Base-by-base conservation (phyloP, 2,113 vertebrate genomes). In the Puffinus mauretanicus region DNA sequence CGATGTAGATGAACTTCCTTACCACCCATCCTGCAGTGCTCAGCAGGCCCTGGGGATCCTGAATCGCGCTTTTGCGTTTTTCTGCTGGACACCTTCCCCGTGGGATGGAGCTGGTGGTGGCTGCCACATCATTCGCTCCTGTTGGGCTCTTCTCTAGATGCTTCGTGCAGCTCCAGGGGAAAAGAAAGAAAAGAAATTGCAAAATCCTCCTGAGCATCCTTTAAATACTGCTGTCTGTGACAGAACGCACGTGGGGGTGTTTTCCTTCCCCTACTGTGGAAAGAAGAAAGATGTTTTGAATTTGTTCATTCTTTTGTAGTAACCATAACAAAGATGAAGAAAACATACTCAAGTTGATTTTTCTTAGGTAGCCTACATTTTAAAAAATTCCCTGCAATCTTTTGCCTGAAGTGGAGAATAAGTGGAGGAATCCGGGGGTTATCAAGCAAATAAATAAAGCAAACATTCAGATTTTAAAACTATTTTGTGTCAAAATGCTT, bases 61-160 rank as follows among this genome's bases (percentile, higher is more conserved):
- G 13, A 38, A 17, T 42, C 1, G 0, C 1, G 4, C 44, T 88
- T 60, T 58, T 84, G 26, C 25, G 26, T 61, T 90, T 85, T 32
- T 73, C 25, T 42, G 22, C 30, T 38, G 55, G 42, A 72, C 10
- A 16, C 6, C n/a, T 77, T 66, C 51, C 44, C 57, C 1, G 0
- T 32, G 38, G n/a, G 18, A 46, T 24, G 12, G 47, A 78, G 49
- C 22, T 71, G 34, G 24, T n/a, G 26, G 22, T 4, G 4, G 13
- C 44, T 93, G 72, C 3, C 2, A 61, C 47, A 78, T 61, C 7
- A 0, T 30, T 86, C 0, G 0, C 11, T 67, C 57, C n/a, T 3
- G 0, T 36, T 46, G 25, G 20, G 3, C 8, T 82, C 82, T 83
- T 47, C 42, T 70, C 52, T 44, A 58, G 24, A 36, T 49, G 49